Percentiles rank a stretch among this genome's conserved stretches.
Conservation (phyloP, 2,113 vertebrate genomes). For the Neofelis nebulosa region DNA sequence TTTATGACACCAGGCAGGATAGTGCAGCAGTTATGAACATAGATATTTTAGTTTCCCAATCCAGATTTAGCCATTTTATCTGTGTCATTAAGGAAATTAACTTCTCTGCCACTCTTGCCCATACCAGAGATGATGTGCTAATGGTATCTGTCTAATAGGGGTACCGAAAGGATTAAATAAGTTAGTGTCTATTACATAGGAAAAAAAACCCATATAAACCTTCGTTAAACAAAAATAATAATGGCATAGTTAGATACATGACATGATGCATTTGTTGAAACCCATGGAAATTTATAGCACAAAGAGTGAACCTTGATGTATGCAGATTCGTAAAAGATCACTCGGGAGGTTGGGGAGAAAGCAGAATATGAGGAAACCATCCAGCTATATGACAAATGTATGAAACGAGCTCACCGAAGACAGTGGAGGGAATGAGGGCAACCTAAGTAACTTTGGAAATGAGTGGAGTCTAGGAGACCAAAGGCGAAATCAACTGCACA, state of each 20-base stretch:
- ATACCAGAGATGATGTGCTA: background rate
- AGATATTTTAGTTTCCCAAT: background rate
- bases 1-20: background rate
- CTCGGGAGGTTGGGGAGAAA: background rate
- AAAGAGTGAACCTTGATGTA: background rate
- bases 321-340: background rate
- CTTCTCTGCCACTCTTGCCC: background rate
- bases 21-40: background rate
- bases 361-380: background rate
- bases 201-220: background rate
- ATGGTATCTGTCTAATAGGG: background rate
- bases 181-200: background rate
- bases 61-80: background rate
- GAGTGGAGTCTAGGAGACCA: background rate
- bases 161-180: background rate
- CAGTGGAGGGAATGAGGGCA: background rate
- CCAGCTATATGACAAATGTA: background rate
- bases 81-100: background rate
- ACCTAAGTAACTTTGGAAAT: background rate
- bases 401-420: background rate
- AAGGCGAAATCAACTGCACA: background rate
- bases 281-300: background rate
- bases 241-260: background rate
- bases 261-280: conserved; percentile 20
- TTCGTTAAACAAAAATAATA: conserved; percentile 1